Percentiles rank a stretch among this genome's conserved stretches.
Conservation (phyloP, 2,113 vertebrate species). For the Gracilinanus agilis region DNA sequence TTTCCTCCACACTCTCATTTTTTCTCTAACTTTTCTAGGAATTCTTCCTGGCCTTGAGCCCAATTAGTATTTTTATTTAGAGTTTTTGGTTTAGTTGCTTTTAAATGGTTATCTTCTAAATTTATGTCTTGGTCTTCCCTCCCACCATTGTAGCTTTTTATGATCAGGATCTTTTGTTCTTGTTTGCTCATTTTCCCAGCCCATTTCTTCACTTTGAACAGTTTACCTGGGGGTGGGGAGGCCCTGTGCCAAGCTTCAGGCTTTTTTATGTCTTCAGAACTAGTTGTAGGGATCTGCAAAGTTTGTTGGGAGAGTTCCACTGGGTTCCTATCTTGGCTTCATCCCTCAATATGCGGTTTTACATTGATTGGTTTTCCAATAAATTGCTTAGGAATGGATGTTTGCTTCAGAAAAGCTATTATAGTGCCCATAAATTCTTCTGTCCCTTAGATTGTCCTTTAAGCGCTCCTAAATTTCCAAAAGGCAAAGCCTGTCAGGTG, state of each 20-base stretch:
- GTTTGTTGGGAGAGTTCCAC: background rate
- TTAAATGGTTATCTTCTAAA: background rate
- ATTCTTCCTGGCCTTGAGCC: background rate
- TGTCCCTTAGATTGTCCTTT: slow-evolving; percentile 12
- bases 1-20: background rate
- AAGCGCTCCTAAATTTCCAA: slow-evolving; percentile 6
- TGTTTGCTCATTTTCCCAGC: background rate
- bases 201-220: background rate
- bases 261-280: background rate
- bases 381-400: background rate
- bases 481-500: slow-evolving; percentile 35
- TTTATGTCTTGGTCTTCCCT: background rate
- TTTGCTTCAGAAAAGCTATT: background rate
- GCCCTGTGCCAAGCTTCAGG: background rate
- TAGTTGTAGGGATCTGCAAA: background rate
- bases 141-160: background rate
- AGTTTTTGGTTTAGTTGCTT: background rate
- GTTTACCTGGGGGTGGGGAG: background rate
- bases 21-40: background rate
- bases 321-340: background rate
- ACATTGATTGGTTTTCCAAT: background rate
- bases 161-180: background rate
- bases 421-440: background rate
- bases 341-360: background rate
- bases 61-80: background rate